Percentiles rank a stretch among this genome's conserved stretches.
These are phyloP conservation scores for Syngnathus scovelli DNA, from an alignment of 2,113 vertebrate genomes.

Conservation along the genomic window DNA sequence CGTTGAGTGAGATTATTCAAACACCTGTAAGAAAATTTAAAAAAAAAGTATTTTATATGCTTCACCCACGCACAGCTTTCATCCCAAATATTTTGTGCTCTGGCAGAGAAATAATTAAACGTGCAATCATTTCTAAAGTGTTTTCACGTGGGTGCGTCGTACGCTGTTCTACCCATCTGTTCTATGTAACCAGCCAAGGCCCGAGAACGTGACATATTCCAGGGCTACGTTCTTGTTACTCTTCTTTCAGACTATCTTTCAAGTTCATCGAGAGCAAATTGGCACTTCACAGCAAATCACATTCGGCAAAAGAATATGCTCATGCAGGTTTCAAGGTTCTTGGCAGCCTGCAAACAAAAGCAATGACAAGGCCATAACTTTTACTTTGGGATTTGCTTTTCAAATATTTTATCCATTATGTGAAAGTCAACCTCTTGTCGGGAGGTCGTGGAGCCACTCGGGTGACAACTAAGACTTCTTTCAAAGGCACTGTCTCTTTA, in stretches of 20 bases:
- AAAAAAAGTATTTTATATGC: slow-evolving; percentile 9
- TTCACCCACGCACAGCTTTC: slow-evolving; percentile 8
- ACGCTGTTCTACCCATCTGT: slow-evolving; percentile 8
- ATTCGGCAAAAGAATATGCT: neutral
- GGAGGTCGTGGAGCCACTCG: neutral
- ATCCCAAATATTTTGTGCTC: neutral
- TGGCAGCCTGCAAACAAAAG: neutral
- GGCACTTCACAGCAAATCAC: slow-evolving; percentile 3
- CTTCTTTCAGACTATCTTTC: slow-evolving; percentile 14
- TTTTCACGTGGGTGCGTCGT: slow-evolving; percentile 6
- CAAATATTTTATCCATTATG: neutral
- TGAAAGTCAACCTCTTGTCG: neutral
- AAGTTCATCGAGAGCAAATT: slow-evolving; percentile 2
- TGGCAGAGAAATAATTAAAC: neutral
- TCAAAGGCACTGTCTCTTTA: neutral
- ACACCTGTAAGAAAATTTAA: too few relatives aligned
- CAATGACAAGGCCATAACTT: neutral
- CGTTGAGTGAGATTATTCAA: slow-evolving; percentile 26
- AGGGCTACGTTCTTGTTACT: neutral
- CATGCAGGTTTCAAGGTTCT: slow-evolving; percentile 1
- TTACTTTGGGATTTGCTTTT: neutral
- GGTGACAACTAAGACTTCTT: neutral
- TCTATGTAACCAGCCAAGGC: slow-evolving; percentile 12
- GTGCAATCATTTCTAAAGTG: neutral
- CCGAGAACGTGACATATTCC: neutral